Percentiles rank a stretch among this genome's conserved stretches.
Conservation (phyloP, 1,140 invertebrate genomes). For the Drosophila miranda region DNA sequence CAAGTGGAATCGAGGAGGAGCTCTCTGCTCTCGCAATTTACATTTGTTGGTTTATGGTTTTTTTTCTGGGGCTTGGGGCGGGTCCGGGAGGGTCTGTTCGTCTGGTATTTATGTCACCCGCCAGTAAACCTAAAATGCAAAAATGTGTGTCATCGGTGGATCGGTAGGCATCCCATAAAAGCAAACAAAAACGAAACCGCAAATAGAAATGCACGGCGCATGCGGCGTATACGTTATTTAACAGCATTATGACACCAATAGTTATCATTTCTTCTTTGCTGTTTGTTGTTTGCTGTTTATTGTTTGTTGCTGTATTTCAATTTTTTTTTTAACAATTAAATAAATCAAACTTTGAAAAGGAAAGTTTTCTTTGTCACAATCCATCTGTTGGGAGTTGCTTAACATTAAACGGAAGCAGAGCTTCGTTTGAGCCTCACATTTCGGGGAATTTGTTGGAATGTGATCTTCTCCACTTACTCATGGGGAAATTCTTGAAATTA, state of each 20-base stretch:
- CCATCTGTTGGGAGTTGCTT: background rate
- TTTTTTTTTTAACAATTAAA: conserved; percentile 58
- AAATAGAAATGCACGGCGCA: conserved; percentile 72
- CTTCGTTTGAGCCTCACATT: background rate
- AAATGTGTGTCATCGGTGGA: conserved; percentile 68
- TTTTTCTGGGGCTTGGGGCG: conserved; percentile 12
- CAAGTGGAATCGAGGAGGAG: conserved; percentile 12
- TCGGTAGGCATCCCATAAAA: conserved; percentile 55
- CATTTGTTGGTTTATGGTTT: conserved; percentile 62
- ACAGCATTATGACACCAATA: conserved; percentile 72
- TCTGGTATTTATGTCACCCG: conserved; percentile 59
- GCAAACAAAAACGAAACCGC: conserved; percentile 26
- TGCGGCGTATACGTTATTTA: conserved; percentile 73
- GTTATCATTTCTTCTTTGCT: conserved; percentile 39
- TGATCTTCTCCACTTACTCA: no score
- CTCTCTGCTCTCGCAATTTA: conserved; percentile 45
- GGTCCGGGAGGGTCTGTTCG: background rate
- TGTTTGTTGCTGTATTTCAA: conserved; percentile 22
- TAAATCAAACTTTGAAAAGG: conserved; percentile 52
- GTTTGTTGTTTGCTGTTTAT: conserved; percentile 23
- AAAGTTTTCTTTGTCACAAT: conserved; percentile 47
- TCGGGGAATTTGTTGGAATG: background rate
- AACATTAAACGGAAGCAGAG: conserved; percentile 26
- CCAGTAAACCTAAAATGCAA: conserved; percentile 53
- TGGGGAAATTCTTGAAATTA: conserved; percentile 10